Evolutionary conservation across 2,888 invertebrate genomes (phyloP), one percentile per base, ranked within the genome.

Genomic region (Geotrupes spiniger): DNA sequence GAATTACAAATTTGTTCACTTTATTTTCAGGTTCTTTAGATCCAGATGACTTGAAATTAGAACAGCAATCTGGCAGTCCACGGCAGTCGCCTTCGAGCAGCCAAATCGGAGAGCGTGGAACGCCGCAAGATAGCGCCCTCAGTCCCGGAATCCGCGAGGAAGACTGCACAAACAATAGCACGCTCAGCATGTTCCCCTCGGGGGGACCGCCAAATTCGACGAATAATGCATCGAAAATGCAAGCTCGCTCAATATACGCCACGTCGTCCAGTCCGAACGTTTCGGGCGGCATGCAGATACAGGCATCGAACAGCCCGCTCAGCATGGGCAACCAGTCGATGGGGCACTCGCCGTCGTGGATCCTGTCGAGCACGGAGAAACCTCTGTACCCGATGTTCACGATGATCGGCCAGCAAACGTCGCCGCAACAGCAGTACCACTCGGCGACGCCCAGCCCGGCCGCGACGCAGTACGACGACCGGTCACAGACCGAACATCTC

Each of bases 11-110:
- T 21, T 21, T 21, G n/a, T n/a, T 6, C 10, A 33, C 5, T 33
- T 14, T 2, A 11, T 25, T 81, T 81, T 27, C 78, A 89, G 89
- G 89, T 77, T 83, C 87, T 62, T 77, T 89, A 71, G 84, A 87
- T 66, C 85, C 87, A 63, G 89, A 89, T 72, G 89, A 89, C 70
- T 72, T 89, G 51, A 86, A 88, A 26, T 74, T 89, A 68, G 83
- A 83, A 64, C 82, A 74, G 65, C 80, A 72, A 53, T 75, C 70
- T 69, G 73, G 66, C 63, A 79, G 70, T 69, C 79, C 71, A 57
- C 71, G 50, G 28, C 62, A 59, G 29, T 54, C 53, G 25, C 60
- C 71, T 26, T 52, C 63, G 27, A 60, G 61, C 57, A 66, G 79
- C 14, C 66, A 79, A 21, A 63, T 80, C 31, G 76, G 76, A 8